Percentiles rank a stretch among this genome's conserved stretches.
phyloP scores from a whole-genome alignment of 1,140 invertebrate genomes.

The Muscidifurax raptorellus region DNA sequence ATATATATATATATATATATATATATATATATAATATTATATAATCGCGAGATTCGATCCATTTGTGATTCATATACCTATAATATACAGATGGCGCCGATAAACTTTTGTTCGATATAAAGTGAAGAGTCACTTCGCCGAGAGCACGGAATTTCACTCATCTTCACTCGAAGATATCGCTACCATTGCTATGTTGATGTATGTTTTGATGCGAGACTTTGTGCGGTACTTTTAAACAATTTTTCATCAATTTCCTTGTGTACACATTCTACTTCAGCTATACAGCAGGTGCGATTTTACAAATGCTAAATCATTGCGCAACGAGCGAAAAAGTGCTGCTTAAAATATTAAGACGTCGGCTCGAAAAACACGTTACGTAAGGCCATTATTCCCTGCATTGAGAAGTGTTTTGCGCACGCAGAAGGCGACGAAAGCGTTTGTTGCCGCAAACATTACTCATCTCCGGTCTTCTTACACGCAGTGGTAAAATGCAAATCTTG shows the following conservation, averaged over 20 bases:
- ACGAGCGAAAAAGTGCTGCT: neutral
- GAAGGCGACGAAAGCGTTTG: neutral
- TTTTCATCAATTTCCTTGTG: neutral
- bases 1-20: too few species aligned
- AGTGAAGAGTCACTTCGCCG: neutral
- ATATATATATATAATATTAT: too few species aligned
- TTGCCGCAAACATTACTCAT: neutral
- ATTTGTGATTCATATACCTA: neutral
- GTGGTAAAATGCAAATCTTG: neutral
- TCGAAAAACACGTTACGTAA: neutral
- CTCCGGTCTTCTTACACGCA: neutral
- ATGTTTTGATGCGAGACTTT: neutral
- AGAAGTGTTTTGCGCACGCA: neutral
- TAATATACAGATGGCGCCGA: neutral
- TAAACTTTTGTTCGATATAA: constrained; percentile 2
- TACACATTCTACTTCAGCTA: too few species aligned
- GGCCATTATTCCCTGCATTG: neutral
- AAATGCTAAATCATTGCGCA: neutral
- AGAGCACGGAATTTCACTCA: neutral
- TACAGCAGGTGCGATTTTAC: too few species aligned
- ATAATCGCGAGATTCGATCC: neutral
- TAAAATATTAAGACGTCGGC: neutral
- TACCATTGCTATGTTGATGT: neutral
- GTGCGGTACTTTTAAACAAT: neutral
- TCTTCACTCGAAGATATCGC: neutral